Conservation (phyloP, 1,140 invertebrate genomes). For the Bombus vancouverensis region DNA sequence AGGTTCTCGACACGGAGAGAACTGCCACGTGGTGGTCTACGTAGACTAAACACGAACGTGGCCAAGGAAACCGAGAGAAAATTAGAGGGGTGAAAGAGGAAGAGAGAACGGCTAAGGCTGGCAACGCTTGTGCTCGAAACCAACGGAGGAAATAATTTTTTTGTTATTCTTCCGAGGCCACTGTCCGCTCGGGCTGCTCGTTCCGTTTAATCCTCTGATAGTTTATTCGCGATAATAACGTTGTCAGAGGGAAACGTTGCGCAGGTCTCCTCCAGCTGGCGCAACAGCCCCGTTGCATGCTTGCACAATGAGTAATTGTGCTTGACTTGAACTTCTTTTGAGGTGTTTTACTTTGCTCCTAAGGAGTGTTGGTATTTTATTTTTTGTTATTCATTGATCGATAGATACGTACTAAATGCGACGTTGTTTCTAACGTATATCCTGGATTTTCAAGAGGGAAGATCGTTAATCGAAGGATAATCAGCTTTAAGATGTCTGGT, state of each 20-base stretch:
- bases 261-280: not conserved
- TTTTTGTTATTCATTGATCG: no score
- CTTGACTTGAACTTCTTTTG: not conserved
- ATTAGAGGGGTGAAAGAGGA: not conserved
- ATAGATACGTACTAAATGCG: not conserved
- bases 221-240: constrained; percentile 6
- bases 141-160: constrained; percentile 4
- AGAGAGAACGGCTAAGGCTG: not conserved
- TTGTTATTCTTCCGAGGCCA: not conserved
- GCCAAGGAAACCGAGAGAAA: constrained; percentile 21
- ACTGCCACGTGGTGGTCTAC: constrained; percentile 36
- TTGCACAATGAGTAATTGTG: not conserved
- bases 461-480: not conserved
- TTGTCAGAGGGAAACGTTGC: constrained; percentile 7
- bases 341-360: no score
- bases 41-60: constrained; percentile 49
- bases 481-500: no score
- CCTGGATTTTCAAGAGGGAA: not conserved
- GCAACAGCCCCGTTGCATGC: not conserved
- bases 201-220: constrained; percentile 16
- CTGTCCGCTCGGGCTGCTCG: not conserved
- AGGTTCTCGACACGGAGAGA: not conserved
- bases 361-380: no score
- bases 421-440: not conserved
- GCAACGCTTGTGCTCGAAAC: not conserved